These are phyloP conservation scores for Tipula lateralis DNA, from an alignment of 2,888 invertebrate species.

Conservation along the genomic window DNA sequence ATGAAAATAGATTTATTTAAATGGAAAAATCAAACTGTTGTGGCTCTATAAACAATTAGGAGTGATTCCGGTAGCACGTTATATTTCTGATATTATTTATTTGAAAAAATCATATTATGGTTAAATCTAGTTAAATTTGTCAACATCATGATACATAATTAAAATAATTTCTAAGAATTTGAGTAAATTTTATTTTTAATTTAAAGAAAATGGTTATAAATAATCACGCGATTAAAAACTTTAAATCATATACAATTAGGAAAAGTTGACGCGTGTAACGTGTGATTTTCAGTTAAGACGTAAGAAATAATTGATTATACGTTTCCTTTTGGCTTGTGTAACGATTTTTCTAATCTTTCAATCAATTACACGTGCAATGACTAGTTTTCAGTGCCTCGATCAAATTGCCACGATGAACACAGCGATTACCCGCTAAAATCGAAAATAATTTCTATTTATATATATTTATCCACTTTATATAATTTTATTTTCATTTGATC, in stretches of 20 bases:
- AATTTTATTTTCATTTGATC: neutral
- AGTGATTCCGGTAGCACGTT: too few species aligned
- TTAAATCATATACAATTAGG: neutral
- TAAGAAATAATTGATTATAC: neutral
- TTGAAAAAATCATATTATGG: too few species aligned
- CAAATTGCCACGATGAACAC: neutral
- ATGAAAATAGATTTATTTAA: too few species aligned
- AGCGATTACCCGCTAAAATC: neutral
- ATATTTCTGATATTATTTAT: too few species aligned
- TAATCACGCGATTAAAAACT: neutral
- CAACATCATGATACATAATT: too few species aligned
- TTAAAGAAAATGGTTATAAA: too few species aligned
- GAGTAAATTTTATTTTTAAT: too few species aligned
- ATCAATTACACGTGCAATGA: too few species aligned
- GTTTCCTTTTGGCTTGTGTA: neutral
- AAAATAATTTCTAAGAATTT: too few species aligned
- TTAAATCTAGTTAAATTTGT: too few species aligned
- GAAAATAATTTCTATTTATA: neutral
- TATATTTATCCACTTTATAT: neutral
- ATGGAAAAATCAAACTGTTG: too few species aligned
- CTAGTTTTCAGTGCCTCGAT: neutral
- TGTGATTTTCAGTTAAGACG: neutral
- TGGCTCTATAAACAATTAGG: too few species aligned
- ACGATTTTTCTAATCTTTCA: neutral
- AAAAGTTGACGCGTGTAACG: neutral